These are phyloP conservation scores for Lutjanus campechanus DNA, from an alignment of 2,797 vertebrate genomes.

Conservation along the genomic window DNA sequence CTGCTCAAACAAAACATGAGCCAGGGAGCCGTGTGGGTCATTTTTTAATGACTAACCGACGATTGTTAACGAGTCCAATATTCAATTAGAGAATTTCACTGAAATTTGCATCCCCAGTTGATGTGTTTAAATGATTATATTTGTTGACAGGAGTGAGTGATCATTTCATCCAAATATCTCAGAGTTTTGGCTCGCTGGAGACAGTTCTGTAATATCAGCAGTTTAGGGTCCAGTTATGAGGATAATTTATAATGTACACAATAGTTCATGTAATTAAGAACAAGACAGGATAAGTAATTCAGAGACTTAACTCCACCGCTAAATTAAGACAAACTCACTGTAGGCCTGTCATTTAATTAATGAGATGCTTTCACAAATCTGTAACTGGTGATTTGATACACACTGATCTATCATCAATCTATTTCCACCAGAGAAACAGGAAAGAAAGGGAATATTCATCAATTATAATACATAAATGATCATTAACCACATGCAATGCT, in stretches of 20 bases:
- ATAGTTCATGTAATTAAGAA: slow-evolving; percentile 66
- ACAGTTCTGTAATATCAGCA: slow-evolving; percentile 54
- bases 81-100: slow-evolving; percentile 5
- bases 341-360: slow-evolving; percentile 55
- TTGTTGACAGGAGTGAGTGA: slow-evolving; percentile 26
- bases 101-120: slow-evolving; percentile 1
- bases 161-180: slow-evolving; percentile 39
- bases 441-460: slow-evolving; percentile 46
- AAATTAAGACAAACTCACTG: slow-evolving; percentile 67
- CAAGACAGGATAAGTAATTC: slow-evolving; percentile 65
- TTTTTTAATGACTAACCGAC: not conserved
- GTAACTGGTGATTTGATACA: slow-evolving; percentile 62
- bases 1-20: not conserved
- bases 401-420: slow-evolving; percentile 55
- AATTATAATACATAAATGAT: slow-evolving; percentile 56
- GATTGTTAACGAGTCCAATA: slow-evolving; percentile 10
- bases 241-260: slow-evolving; percentile 70
- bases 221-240: slow-evolving; percentile 47
- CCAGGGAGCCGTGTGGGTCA: not conserved
- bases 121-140: slow-evolving; percentile 30
- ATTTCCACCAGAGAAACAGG: slow-evolving; percentile 32
- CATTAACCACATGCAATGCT: slow-evolving; percentile 57
- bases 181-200: slow-evolving; percentile 40
- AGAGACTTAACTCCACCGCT: slow-evolving; percentile 42
- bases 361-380: slow-evolving; percentile 54